These are phyloP conservation scores for Donacobius atricapilla DNA, from an alignment of 2,113 vertebrate species.

Conservation along the genomic window DNA sequence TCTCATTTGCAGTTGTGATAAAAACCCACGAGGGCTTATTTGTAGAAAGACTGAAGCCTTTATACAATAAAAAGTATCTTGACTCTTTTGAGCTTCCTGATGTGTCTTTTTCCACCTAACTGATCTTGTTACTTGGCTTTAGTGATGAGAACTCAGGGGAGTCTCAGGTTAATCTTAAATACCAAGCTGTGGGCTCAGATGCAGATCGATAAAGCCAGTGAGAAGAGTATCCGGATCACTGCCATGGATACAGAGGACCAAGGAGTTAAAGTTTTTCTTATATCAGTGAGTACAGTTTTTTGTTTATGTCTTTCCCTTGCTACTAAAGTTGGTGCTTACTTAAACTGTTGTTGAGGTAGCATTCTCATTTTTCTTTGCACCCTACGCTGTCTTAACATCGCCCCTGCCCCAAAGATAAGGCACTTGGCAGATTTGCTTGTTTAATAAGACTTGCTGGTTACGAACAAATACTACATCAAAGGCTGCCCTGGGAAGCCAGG, in stretches of 20 bases:
- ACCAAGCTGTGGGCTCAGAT: conserved; percentile 99
- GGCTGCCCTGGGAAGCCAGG: background rate
- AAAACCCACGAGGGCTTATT: background rate
- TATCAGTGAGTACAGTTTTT: conserved; percentile 80
- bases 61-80: background rate
- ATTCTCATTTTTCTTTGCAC: background rate
- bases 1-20: background rate
- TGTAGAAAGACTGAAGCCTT: background rate
- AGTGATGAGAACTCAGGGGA: conserved; percentile 99
- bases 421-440: background rate
- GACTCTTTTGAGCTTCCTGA: background rate
- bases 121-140: background rate
- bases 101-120: background rate
- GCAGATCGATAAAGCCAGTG: conserved; percentile 99
- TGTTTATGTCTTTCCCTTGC: background rate
- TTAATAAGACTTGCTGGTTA: background rate
- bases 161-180: conserved; percentile 94
- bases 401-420: background rate
- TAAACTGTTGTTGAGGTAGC: background rate
- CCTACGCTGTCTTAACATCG: background rate
- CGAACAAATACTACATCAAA: background rate
- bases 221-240: conserved; percentile 95
- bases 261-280: conserved; percentile 97
- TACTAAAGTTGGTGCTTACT: background rate
- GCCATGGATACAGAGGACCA: conserved; percentile 99